These are phyloP conservation scores for Enteromius anoplus DNA, from an alignment of 2,797 vertebrate genomes.

Conservation along the genomic window DNA sequence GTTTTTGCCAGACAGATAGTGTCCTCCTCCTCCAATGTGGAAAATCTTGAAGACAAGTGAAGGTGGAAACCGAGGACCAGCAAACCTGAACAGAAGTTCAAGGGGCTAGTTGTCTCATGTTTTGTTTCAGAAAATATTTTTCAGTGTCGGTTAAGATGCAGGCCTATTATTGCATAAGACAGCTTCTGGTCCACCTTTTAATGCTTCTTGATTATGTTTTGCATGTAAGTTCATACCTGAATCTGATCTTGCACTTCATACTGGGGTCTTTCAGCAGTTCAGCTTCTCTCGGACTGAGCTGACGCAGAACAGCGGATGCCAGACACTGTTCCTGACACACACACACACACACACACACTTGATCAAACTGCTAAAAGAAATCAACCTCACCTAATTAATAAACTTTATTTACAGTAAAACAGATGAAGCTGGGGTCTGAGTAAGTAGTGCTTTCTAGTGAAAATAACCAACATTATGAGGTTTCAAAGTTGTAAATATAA, in stretches of 20 bases:
- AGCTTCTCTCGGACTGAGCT: constrained; percentile 74
- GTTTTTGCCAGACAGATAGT: constrained; percentile 70
- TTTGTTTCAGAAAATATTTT: not conserved
- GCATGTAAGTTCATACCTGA: constrained; percentile 68
- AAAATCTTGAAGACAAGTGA: constrained; percentile 75
- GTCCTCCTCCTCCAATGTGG: constrained; percentile 62
- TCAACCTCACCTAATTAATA: not conserved
- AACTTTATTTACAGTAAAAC: not conserved
- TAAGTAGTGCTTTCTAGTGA: not conserved
- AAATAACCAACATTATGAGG: not conserved
- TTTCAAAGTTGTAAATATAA: too few species aligned
- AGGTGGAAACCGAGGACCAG: constrained; percentile 72
- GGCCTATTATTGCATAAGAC: not conserved
- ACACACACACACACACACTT: not conserved
- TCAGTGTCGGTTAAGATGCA: not conserved
- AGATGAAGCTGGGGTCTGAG: not conserved
- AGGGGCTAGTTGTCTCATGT: not conserved
- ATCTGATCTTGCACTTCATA: constrained; percentile 73
- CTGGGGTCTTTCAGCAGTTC: constrained; percentile 74
- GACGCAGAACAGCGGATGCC: constrained; percentile 71
- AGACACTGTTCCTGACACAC: constrained; percentile 70
- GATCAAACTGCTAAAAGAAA: not conserved
- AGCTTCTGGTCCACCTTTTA: not conserved
- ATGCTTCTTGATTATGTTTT: too few species aligned
- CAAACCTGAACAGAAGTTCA: constrained; percentile 33